Base-by-base conservation (phyloP, 2,113 vertebrate genomes). In the Periophthalmodon schlosseri region DNA sequence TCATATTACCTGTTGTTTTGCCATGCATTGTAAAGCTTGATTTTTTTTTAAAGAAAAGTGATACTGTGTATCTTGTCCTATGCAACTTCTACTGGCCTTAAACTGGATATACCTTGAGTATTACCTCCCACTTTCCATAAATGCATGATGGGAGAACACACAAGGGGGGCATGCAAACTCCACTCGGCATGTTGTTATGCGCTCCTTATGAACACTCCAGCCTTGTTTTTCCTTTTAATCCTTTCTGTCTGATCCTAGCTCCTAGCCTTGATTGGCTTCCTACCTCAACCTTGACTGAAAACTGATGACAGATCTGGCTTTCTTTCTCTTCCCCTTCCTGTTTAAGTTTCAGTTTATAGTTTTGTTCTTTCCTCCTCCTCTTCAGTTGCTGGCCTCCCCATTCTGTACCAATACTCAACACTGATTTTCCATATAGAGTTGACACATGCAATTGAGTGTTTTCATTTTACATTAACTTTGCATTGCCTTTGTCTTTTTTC, bases 401-500 rank as follows among this genome's bases (percentile, higher is more conserved):
- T 50, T 52, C 18, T 16, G 5, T 52, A 52, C 16, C 49, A 6
- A 18, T 52, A 20, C 49, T 52, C 49, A 20, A 52, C 49, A 52
- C 49, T 52, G 16, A 24, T 23, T 61, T 61, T 33, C 11, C 58
- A 33, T 34, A 61, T 63, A 63, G 15, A 34, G 60, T 63, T 15
- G 15, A 34, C 24, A 34, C 24, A 34, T 63, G 28, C 16, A 34
- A 34, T 63, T 18, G 20, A 72, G 58, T 64, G 58, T 64, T 73
- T 76, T 69, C 66, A 52, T 61, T 78, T 54, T 58, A 36, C 60
- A 44, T 64, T 54, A 52, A 61, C 68, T 70, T 75, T 77, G 73
- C 23, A 12, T 33, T 70, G 52, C 70, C 54, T 75, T 78, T 75
- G 50, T 71, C 65, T 68, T 66, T 34, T 74, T 60, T 23, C 57